Evolutionary conservation across 2,113 vertebrate species (phyloP).

Genomic region (Empidonax traillii): DNA sequence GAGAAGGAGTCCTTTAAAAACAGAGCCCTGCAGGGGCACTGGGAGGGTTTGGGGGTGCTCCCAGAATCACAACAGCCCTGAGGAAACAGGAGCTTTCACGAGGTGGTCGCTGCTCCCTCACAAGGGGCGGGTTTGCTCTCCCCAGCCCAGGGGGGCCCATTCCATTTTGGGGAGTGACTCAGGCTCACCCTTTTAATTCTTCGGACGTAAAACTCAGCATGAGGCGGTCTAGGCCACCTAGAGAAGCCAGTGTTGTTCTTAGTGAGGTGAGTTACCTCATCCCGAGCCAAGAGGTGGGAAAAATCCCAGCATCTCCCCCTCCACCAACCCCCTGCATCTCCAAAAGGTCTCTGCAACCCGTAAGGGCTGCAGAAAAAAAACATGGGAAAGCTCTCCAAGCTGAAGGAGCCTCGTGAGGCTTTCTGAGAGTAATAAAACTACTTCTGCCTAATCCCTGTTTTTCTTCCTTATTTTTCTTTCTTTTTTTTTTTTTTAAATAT

Average conservation of each 20-base stretch:
- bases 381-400: background rate
- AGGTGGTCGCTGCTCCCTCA: background rate
- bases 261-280: constrained; percentile 35
- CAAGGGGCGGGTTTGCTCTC: background rate
- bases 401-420: background rate
- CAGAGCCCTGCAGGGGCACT: background rate
- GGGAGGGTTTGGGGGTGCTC: background rate
- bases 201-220: constrained; percentile 22
- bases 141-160: background rate
- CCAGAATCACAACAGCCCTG: background rate
- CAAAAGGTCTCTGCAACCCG: background rate
- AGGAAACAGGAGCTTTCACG: background rate
- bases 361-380: background rate
- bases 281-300: background rate
- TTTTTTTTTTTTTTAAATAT: background rate
- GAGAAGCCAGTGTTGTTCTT: constrained; percentile 15
- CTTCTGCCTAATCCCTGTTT: background rate
- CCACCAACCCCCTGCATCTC: background rate
- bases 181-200: background rate
- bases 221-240: constrained; percentile 3
- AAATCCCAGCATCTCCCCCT: background rate
- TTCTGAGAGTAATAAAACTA: background rate
- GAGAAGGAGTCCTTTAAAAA: background rate
- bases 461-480: background rate
- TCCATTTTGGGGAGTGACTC: constrained; percentile 8